Percentiles rank a stretch among this genome's conserved stretches.
These are phyloP conservation scores for Channa argus DNA, from an alignment of 2,113 vertebrate genomes.

Conservation along the genomic window DNA sequence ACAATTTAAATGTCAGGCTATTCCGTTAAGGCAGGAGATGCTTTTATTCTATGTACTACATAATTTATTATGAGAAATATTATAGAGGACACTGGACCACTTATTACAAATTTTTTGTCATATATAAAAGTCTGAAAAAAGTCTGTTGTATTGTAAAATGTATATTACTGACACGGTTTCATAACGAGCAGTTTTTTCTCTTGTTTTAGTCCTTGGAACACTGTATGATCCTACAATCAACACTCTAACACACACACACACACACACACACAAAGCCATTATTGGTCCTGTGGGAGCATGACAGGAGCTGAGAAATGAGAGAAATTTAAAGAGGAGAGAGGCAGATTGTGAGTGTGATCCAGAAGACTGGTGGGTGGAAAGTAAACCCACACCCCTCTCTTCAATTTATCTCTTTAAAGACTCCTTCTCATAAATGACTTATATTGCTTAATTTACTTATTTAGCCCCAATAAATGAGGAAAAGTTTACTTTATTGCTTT, in stretches of 20 bases:
- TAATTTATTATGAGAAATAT: conserved; percentile 10
- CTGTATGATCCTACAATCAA: conserved; percentile 39
- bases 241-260: background rate
- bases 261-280: conserved; percentile 29
- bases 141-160: background rate
- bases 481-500: background rate
- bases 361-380: conserved; percentile 51
- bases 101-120: background rate
- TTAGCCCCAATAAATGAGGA: conserved; percentile 12
- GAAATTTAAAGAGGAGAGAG: conserved; percentile 25
- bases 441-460: conserved; percentile 50
- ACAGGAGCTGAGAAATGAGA: conserved; percentile 48
- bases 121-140: background rate
- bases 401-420: conserved; percentile 40
- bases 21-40: background rate
- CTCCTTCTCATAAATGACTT: conserved; percentile 39
- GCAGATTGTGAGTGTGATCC: conserved; percentile 37
- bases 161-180: conserved; percentile 22
- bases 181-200: conserved; percentile 19
- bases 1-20: background rate
- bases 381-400: conserved; percentile 33
- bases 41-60: background rate
- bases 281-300: conserved; percentile 38
- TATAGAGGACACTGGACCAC: conserved; percentile 2
- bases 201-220: conserved; percentile 40